Base-by-base conservation (phyloP, 2,888 invertebrate genomes). In the Synanthedon myopaeformis region DNA sequence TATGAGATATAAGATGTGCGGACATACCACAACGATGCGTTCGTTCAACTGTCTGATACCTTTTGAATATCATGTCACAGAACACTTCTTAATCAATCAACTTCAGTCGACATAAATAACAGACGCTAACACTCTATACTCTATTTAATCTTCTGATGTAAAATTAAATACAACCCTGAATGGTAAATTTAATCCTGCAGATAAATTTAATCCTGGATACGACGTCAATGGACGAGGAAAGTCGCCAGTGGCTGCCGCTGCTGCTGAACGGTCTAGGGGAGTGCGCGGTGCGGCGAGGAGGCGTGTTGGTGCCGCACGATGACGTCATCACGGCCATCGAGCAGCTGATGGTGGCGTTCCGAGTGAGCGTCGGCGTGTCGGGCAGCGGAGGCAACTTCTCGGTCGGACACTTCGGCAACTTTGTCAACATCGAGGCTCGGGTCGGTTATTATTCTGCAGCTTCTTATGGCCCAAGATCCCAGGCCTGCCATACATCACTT, bases 291-390 rank as follows among this genome's bases (percentile, higher is more conserved):
- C 73, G 89, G 48, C 89, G 91, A 58, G 88, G 89, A 4, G 90
- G 79, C 8, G 61, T 68, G 11, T 74, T 92, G 1, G 70, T 94
- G 2, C 82, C 92, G 0, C 91, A 92, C 69, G 91, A 92, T 68
- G 90, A 93, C 1, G 91, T 97, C 17, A 93, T 96, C n/a, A 90
- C 93, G 0, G 89, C 93, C 65, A 89, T 95, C 41, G 93, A 94
- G 67, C 90, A 91, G 53, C 93, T 96, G 61, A 94, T 94, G 0
- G 90, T 95, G 19, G 79, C 87, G 35, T 89, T 90, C 58, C 74
- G 72, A n/a, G 86, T 90, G 12, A 78, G 89, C 45, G 78, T 95
- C 11, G 96, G 95, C 0, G 81, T 93, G 28, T 28, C 19, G 12
- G 89, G 89, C n/a, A 75, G 79, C 4, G 60, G 69, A 4, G 72